Evolutionary conservation across 2,888 invertebrate genomes (phyloP).

Genomic region (Athrips mouffetella): DNA sequence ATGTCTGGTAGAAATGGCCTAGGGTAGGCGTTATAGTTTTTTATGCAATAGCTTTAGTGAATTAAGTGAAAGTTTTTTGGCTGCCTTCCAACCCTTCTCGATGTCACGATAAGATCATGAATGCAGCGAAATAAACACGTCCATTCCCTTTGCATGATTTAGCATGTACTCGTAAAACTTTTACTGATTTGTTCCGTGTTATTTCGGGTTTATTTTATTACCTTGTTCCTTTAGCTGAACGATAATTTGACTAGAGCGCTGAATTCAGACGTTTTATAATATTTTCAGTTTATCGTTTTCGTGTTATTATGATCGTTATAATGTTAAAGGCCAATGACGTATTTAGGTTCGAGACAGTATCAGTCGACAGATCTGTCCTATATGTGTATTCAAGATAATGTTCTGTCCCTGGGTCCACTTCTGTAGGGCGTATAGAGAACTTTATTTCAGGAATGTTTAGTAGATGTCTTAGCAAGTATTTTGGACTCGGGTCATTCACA

Average conservation of each 20-base stretch:
- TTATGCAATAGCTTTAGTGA: constrained; percentile 48
- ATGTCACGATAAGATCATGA: constrained; percentile 48
- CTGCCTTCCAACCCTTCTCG: constrained; percentile 53
- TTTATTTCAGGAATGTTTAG: no score
- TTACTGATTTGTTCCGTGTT: constrained; percentile 23
- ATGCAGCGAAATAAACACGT: constrained; percentile 56
- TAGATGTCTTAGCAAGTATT: no score
- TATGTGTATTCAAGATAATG: no score
- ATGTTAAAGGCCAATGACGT: no score
- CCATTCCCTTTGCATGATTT: constrained; percentile 39
- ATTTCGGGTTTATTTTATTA: constrained; percentile 1
- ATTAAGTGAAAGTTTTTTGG: constrained; percentile 68
- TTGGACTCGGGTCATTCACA: no score
- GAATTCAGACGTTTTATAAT: background rate
- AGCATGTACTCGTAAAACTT: constrained; percentile 41
- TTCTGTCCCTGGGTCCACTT: no score
- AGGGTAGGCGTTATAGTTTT: constrained; percentile 26
- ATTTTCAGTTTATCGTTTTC: no score
- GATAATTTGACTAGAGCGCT: background rate
- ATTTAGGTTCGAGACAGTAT: no score
- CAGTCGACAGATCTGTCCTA: no score
- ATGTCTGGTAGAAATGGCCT: constrained; percentile 6
- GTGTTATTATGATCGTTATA: no score
- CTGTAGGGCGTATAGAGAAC: no score
- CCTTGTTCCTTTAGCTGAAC: background rate